These are phyloP conservation scores for Ochlodes sylvanus DNA, from an alignment of 2,888 invertebrate genomes.

Conservation along the genomic window DNA sequence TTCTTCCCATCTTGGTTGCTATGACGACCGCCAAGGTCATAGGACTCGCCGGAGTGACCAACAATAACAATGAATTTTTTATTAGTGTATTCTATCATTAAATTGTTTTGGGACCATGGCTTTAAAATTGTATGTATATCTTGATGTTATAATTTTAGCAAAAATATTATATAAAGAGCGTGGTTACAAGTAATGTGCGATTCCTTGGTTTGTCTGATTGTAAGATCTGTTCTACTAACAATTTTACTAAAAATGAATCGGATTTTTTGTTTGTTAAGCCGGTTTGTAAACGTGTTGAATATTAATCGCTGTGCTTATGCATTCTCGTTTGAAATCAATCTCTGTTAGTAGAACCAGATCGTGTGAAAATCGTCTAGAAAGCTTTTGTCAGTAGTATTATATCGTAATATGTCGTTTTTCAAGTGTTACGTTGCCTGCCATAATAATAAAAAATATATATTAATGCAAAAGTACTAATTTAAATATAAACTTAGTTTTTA, in stretches of 20 bases:
- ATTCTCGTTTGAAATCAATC: slow-evolving; percentile 9
- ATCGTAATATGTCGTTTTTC: slow-evolving; percentile 42
- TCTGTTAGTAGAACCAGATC: slow-evolving; percentile 17
- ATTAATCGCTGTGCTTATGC: neutral
- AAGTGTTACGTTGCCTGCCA: slow-evolving; percentile 70
- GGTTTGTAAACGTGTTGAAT: neutral
- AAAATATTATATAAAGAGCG: slow-evolving; percentile 14
- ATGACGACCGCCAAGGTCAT: neutral
- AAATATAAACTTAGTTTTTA: slow-evolving; percentile 56
- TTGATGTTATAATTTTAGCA: slow-evolving; percentile 36
- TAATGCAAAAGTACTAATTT: slow-evolving; percentile 54
- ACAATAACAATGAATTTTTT: slow-evolving; percentile 59
- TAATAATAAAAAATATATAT: slow-evolving; percentile 49
- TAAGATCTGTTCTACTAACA: slow-evolving; percentile 9
- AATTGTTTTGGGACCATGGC: slow-evolving; percentile 68
- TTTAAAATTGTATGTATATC: slow-evolving; percentile 46
- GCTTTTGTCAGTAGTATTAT: slow-evolving; percentile 47
- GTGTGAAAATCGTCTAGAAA: slow-evolving; percentile 40
- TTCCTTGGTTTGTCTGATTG: slow-evolving; percentile 18
- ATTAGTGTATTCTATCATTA: slow-evolving; percentile 44
- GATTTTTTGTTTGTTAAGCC: slow-evolving; percentile 5
- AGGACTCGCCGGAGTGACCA: slow-evolving; percentile 46
- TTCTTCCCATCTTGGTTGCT: neutral
- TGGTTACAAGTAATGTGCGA: slow-evolving; percentile 6
- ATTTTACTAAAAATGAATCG: neutral